Percentiles rank a stretch among this genome's conserved stretches.
These are phyloP conservation scores for Sebastiscus tertius DNA, from an alignment of 2,797 vertebrate species.

Conservation along the genomic window DNA sequence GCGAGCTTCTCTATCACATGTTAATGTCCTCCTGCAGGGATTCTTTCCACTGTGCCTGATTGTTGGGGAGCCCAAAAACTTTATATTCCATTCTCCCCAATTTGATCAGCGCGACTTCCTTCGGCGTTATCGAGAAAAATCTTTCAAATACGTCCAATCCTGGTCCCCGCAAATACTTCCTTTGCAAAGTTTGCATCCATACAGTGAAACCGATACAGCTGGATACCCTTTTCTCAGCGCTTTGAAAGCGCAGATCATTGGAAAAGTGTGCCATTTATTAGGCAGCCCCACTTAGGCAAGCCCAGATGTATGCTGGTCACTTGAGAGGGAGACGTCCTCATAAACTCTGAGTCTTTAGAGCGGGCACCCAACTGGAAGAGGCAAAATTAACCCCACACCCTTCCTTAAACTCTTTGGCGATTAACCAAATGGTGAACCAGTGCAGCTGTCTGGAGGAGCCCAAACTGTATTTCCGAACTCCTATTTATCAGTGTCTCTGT, in stretches of 20 bases:
- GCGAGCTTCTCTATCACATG: slow-evolving; percentile 75
- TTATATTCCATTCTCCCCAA: slow-evolving; percentile 56
- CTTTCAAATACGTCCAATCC: slow-evolving; percentile 6
- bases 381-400: slow-evolving; percentile 45
- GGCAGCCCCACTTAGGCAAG: slow-evolving; percentile 66
- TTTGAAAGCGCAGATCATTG: slow-evolving; percentile 72
- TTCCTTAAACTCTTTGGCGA: slow-evolving; percentile 44
- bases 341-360: slow-evolving; percentile 66
- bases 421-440: slow-evolving; percentile 52
- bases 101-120: slow-evolving; percentile 37
- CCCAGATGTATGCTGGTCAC: slow-evolving; percentile 77
- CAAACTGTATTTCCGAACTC: slow-evolving; percentile 50
- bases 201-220: slow-evolving; percentile 63
- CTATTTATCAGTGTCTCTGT: slow-evolving; percentile 38
- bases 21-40: slow-evolving; percentile 78
- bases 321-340: slow-evolving; percentile 73
- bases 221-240: slow-evolving; percentile 52
- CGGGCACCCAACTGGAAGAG: slow-evolving; percentile 47
- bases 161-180: slow-evolving; percentile 24
- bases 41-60: slow-evolving; percentile 53
- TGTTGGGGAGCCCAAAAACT: slow-evolving; percentile 72
- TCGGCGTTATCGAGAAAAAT: slow-evolving; percentile 42
- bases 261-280: slow-evolving; percentile 75
- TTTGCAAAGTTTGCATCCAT: slow-evolving; percentile 46
- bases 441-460: slow-evolving; percentile 65